Conservation (phyloP, 2,797 vertebrate species). For the Echeneis naucrates region DNA sequence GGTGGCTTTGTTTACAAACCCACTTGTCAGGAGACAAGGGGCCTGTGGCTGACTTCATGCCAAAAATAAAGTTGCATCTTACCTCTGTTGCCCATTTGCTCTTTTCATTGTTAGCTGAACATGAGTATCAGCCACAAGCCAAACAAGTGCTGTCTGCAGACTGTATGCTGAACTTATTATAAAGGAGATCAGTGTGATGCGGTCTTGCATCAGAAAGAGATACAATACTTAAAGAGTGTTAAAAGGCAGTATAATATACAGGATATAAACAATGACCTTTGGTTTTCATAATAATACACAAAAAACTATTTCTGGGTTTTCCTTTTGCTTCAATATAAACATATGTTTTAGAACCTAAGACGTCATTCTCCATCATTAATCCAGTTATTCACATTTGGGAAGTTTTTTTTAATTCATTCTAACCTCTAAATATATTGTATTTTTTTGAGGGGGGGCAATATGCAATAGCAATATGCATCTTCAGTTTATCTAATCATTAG, state of each 20-base stretch:
- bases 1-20: slow-evolving; percentile 30
- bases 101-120: slow-evolving; percentile 1
- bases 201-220: background rate
- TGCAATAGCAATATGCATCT: too few species aligned
- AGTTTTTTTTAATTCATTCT: background rate
- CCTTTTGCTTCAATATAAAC: background rate
- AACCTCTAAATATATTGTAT: too few species aligned
- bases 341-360: background rate
- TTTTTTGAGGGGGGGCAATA: too few species aligned
- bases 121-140: background rate
- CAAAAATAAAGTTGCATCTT: slow-evolving; percentile 10
- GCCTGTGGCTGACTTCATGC: slow-evolving; percentile 9
- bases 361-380: background rate
- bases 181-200: background rate
- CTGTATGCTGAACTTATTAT: background rate
- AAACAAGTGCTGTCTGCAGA: background rate
- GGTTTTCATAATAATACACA: background rate
- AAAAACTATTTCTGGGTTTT: background rate
- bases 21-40: slow-evolving; percentile 9
- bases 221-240: too few species aligned
- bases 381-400: too few species aligned
- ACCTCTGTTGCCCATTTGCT: slow-evolving; percentile 7
- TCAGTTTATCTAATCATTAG: too few species aligned
- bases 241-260: too few species aligned
- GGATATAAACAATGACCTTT: background rate